Evolutionary conservation across 2,797 vertebrate genomes (phyloP).

Genomic region (Alcedo atthis): DNA sequence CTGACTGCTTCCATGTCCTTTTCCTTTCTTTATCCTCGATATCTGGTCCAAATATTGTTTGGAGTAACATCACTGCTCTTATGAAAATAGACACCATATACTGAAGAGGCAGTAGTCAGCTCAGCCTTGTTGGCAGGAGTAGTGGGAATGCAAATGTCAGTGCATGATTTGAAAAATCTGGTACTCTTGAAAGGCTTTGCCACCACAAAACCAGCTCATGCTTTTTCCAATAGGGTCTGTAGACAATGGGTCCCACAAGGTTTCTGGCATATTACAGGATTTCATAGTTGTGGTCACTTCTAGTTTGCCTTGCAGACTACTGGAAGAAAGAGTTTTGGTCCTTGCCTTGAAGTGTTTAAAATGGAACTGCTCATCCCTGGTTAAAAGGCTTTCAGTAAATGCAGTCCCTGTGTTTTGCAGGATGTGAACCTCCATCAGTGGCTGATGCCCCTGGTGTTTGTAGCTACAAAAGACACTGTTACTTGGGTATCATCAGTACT

Average conservation of each 20-base stretch:
- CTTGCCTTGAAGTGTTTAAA: constrained; percentile 5
- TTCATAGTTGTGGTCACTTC: constrained; percentile 16
- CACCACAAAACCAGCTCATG: background rate
- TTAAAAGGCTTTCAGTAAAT: background rate
- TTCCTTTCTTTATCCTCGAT: background rate
- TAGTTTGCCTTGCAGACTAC: background rate
- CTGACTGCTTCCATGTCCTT: background rate
- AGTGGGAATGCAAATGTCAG: constrained; percentile 1
- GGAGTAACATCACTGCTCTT: background rate
- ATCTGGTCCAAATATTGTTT: background rate
- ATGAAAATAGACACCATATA: background rate
- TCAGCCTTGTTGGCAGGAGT: background rate
- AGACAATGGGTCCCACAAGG: constrained; percentile 36
- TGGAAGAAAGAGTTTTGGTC: constrained; percentile 1
- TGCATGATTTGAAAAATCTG: constrained; percentile 20
- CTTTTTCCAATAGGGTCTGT: background rate
- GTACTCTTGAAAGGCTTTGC: background rate
- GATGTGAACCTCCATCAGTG: background rate
- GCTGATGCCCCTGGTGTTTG: background rate
- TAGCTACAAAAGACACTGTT: background rate
- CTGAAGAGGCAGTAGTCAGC: background rate
- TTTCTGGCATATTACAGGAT: background rate
- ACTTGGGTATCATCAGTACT: background rate
- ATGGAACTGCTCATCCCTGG: background rate
- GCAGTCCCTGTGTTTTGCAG: background rate